A percentile compares a stretch with the other conserved stretches of the same genome.
Conservation (phyloP, 2,113 vertebrate species). For the Telmatochromis brichardi region DNA sequence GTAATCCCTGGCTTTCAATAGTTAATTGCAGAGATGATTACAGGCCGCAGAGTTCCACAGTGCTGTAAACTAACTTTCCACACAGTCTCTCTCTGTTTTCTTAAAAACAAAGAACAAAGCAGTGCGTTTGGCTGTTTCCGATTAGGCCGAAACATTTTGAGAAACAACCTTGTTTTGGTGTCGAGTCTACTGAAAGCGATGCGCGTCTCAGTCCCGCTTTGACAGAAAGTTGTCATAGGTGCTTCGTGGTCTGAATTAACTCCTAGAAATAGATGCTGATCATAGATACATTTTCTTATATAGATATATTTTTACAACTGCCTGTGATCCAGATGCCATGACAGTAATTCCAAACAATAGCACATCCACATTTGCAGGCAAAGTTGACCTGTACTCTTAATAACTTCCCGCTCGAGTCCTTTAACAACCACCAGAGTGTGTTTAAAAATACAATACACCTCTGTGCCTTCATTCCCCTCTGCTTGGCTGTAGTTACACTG, state of each 20-base stretch:
- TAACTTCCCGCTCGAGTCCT: slow-evolving; percentile 3
- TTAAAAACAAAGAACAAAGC: background rate
- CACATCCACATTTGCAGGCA: background rate
- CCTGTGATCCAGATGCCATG: background rate
- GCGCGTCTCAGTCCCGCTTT: background rate
- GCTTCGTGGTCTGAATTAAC: background rate
- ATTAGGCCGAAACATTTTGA: background rate
- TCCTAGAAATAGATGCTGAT: background rate
- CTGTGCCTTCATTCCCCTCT: slow-evolving; percentile 58
- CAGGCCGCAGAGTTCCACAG: background rate
- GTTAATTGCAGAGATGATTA: background rate
- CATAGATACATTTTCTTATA: background rate
- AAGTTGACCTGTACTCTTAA: background rate
- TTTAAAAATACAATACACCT: slow-evolving; percentile 27
- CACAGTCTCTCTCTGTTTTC: background rate
- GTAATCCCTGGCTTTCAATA: background rate
- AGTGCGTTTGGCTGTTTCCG: background rate
- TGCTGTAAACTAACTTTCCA: background rate
- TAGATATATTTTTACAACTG: background rate
- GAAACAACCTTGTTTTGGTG: background rate
- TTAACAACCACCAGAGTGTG: slow-evolving; percentile 42
- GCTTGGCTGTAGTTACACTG: background rate
- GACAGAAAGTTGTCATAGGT: background rate
- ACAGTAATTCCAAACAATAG: background rate
- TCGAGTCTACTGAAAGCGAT: background rate